phyloP scores from a whole-genome alignment of 2,113 vertebrate genomes.

The Emberiza fucata region DNA sequence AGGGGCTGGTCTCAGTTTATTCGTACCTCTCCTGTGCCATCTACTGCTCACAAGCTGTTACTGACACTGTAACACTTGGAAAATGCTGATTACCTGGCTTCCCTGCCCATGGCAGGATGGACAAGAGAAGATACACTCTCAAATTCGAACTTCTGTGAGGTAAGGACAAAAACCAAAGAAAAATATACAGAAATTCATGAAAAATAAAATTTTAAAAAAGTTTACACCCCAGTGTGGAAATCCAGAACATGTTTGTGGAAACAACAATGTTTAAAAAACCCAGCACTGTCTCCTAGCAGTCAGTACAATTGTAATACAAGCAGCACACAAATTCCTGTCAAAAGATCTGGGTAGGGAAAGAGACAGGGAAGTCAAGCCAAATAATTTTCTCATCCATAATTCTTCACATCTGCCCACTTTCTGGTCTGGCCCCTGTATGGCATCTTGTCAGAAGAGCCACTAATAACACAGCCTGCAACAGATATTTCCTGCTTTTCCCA shows the following conservation, averaged over 20 bases:
- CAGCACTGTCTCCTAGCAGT: not conserved
- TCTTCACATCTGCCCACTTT: not conserved
- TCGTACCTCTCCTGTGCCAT: slow-evolving; percentile 70
- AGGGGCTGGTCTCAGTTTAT: not conserved
- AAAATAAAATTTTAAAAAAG: not conserved
- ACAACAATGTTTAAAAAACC: not conserved
- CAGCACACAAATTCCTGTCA: slow-evolving; percentile 1
- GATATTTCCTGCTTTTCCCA: not conserved
- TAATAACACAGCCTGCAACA: not conserved
- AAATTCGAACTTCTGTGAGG: not conserved
- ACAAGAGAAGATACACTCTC: not conserved
- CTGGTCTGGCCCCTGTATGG: not conserved
- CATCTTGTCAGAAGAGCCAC: not conserved
- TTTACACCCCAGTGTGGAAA: not conserved
- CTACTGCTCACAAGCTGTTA: slow-evolving; percentile 63
- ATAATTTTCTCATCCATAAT: not conserved
- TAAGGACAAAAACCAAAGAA: not conserved
- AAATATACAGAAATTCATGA: not conserved
- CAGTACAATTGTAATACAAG: not conserved
- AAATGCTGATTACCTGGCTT: not conserved
- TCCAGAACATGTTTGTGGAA: not conserved
- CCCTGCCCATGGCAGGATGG: not conserved
- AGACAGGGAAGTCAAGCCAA: not conserved
- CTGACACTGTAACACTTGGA: not conserved
- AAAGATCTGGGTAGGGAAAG: not conserved